These are phyloP conservation scores for Anolis apletophallus DNA, from an alignment of 2,797 vertebrate species.

Conservation along the genomic window DNA sequence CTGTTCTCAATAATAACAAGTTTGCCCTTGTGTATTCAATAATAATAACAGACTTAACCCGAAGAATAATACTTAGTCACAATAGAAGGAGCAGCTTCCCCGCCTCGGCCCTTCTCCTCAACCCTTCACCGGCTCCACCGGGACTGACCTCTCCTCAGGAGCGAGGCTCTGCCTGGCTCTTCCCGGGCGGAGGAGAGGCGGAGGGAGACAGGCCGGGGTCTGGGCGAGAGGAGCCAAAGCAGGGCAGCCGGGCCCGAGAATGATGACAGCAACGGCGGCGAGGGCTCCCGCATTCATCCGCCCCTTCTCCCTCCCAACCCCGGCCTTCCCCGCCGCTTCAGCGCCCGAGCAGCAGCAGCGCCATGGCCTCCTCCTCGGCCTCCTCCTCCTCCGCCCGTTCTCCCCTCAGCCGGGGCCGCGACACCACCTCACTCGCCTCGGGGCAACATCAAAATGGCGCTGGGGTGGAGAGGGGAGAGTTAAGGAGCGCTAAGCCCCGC, in stretches of 20 bases:
- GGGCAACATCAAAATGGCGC: slow-evolving; percentile 60
- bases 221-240: background rate
- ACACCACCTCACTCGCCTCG: background rate
- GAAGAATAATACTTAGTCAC: too few species aligned
- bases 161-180: slow-evolving; percentile 15
- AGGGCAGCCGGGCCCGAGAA: slow-evolving; percentile 17
- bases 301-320: slow-evolving; percentile 9
- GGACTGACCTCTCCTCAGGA: slow-evolving; percentile 5
- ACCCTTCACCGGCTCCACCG: background rate
- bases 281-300: slow-evolving; percentile 57
- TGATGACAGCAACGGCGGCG: background rate
- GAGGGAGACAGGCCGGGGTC: slow-evolving; percentile 20
- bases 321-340: slow-evolving; percentile 17
- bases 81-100: too few species aligned
- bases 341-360: background rate
- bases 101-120: background rate
- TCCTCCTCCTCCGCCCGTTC: background rate
- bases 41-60: too few species aligned
- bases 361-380: background rate
- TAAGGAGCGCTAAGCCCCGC: background rate
- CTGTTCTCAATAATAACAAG: too few species aligned
- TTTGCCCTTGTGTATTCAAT: too few species aligned
- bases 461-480: background rate
- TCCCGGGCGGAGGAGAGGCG: background rate
- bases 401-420: too few species aligned